A percentile compares a stretch with the other conserved stretches of the same genome.
Evolutionary conservation across 2,888 invertebrate species (phyloP).

Genomic region (Allygus modestus): DNA sequence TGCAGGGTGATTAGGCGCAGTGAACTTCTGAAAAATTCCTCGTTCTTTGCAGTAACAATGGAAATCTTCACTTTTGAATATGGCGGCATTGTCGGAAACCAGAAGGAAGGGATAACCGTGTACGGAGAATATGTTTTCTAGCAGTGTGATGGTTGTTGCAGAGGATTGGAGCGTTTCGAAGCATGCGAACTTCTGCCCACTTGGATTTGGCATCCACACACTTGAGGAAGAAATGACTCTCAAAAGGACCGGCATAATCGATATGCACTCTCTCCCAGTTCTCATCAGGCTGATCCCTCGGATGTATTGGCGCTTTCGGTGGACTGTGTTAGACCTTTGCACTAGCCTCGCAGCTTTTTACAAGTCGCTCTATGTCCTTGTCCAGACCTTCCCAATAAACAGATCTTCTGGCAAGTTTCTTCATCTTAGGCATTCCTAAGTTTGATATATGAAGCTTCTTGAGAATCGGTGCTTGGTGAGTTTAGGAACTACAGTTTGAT

Average conservation of each 20-base stretch:
- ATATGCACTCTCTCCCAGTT: conserved; percentile 70
- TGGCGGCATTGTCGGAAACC: conserved; percentile 66
- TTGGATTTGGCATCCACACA: conserved; percentile 44
- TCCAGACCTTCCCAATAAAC: conserved; percentile 67
- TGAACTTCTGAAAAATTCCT: conserved; percentile 63
- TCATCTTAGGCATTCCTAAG: conserved; percentile 70
- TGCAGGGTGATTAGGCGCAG: conserved; percentile 65
- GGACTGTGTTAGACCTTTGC: conserved; percentile 61
- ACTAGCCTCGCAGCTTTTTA: conserved; percentile 68
- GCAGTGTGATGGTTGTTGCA: conserved; percentile 58
- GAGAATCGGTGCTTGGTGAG: conserved; percentile 64
- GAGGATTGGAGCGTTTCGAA: conserved; percentile 52
- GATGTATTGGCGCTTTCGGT: conserved; percentile 66
- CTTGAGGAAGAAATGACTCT: background rate
- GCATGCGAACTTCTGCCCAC: conserved; percentile 59
- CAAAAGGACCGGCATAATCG: conserved; percentile 64
- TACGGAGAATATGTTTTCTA: conserved; percentile 62
- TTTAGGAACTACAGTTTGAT: conserved; percentile 65
- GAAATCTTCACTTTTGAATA: conserved; percentile 54
- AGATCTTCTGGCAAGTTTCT: conserved; percentile 69
- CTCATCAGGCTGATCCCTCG: conserved; percentile 67
- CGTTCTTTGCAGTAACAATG: conserved; percentile 59
- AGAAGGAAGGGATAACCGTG: conserved; percentile 61
- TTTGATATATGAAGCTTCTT: conserved; percentile 70
- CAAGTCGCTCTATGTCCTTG: conserved; percentile 49